Conservation (phyloP, 2,113 vertebrate species). For the Ophiodon elongatus region DNA sequence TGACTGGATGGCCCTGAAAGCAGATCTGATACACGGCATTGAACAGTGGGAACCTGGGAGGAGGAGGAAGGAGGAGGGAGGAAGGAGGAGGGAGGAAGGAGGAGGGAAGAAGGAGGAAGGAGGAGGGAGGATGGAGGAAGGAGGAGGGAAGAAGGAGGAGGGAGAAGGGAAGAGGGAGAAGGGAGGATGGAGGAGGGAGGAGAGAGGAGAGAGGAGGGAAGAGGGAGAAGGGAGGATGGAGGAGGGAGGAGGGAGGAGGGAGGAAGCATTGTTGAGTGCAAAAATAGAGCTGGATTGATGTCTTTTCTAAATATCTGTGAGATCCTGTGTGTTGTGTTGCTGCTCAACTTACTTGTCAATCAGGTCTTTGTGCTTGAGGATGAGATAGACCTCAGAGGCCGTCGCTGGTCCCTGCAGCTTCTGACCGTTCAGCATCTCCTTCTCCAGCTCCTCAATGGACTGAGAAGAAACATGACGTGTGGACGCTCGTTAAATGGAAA, state of each 20-base stretch:
- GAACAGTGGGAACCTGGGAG: conserved; percentile 96
- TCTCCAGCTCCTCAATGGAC: conserved; percentile 95
- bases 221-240: conserved; percentile 19
- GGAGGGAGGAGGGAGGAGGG: conserved; percentile 9
- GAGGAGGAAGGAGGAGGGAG: too few species aligned
- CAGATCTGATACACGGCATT: conserved; percentile 94
- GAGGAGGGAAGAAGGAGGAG: conserved; percentile 9
- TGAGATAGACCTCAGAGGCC: conserved; percentile 91
- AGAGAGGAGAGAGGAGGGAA: conserved; percentile 12
- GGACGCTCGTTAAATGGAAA: not conserved
- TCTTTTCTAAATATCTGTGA: not conserved
- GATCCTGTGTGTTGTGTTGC: too few species aligned
- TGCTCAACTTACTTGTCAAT: conserved; percentile 89
- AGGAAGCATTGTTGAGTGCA: conserved; percentile 1
- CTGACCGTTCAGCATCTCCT: conserved; percentile 97
- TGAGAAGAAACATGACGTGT: conserved; percentile 68
- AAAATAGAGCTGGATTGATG: not conserved
- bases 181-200: conserved; percentile 11
- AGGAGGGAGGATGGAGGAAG: conserved; percentile 15
- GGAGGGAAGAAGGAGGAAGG: too few species aligned
- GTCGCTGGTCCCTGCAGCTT: conserved; percentile 97
- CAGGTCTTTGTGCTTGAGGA: conserved; percentile 90
- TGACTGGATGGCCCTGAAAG: conserved; percentile 89
- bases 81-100: conserved; percentile 17
- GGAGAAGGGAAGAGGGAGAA: conserved; percentile 10